Evolutionary conservation across 1,140 invertebrate genomes (phyloP).

Genomic region (Teleopsis dalmanni): DNA sequence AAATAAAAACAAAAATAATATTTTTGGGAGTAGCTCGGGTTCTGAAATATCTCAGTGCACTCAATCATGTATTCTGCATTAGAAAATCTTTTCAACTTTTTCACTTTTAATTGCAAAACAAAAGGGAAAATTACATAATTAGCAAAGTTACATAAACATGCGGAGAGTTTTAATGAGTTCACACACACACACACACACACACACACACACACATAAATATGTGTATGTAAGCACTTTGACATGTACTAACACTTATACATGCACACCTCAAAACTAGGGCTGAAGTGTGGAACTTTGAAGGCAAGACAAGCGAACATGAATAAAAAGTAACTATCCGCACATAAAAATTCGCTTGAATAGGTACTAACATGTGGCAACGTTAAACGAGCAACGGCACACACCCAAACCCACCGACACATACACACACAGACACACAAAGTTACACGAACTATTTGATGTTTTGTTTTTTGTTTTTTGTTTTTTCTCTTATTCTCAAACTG

Average conservation of each 20-base stretch:
- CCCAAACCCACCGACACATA: background rate
- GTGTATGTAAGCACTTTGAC: background rate
- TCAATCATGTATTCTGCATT: conserved; percentile 10
- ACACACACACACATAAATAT: background rate
- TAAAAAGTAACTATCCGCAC: background rate
- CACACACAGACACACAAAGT: too few species aligned
- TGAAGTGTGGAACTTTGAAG: background rate
- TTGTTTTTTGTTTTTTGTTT: too few species aligned
- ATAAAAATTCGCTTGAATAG: background rate
- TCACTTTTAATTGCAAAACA: conserved; percentile 12
- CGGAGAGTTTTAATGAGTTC: background rate
- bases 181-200: background rate
- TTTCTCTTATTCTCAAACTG: too few species aligned
- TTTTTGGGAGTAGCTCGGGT: too few species aligned
- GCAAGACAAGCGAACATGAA: conserved; percentile 1
- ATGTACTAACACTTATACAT: too few species aligned
- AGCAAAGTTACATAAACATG: conserved; percentile 8
- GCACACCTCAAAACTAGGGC: too few species aligned
- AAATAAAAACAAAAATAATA: too few species aligned
- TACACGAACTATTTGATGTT: too few species aligned
- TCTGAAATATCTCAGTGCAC: too few species aligned
- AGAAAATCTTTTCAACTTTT: conserved; percentile 13
- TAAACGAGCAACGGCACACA: background rate
- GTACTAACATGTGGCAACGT: background rate
- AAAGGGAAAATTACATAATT: conserved; percentile 10